Evolutionary conservation across 2,797 vertebrate species (phyloP).

Genomic region (Tolypeutes matacus): DNA sequence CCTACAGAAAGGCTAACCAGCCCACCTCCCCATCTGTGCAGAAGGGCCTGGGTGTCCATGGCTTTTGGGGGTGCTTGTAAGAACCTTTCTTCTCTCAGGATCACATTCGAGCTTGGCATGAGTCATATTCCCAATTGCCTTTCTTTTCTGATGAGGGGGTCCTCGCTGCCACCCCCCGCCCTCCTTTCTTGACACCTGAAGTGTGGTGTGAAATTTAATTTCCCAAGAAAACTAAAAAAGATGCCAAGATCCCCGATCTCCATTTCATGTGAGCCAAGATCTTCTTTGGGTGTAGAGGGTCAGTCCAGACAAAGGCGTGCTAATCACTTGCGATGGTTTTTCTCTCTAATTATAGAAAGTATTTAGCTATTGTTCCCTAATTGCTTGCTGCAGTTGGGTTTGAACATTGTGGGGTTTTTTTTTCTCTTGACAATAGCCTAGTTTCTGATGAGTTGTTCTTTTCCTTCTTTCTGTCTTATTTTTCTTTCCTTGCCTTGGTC

Average conservation of each 20-base stretch:
- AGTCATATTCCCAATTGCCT: slow-evolving; percentile 73
- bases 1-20: background rate
- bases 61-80: background rate
- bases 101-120: background rate
- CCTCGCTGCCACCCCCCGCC: background rate
- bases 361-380: slow-evolving; percentile 87
- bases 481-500: background rate
- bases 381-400: slow-evolving; percentile 83
- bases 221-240: slow-evolving; percentile 79
- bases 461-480: background rate
- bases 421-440: slow-evolving; percentile 79
- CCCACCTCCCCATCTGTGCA: background rate
- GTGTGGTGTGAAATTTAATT: slow-evolving; percentile 84
- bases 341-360: slow-evolving; percentile 88
- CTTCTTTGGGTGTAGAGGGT: slow-evolving; percentile 69
- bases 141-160: slow-evolving; percentile 9
- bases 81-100: background rate
- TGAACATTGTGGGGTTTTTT: slow-evolving; percentile 77
- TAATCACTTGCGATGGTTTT: slow-evolving; percentile 83
- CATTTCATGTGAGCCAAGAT: slow-evolving; percentile 77
- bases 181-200: slow-evolving; percentile 79
- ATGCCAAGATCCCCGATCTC: slow-evolving; percentile 78
- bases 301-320: slow-evolving; percentile 85
- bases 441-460: slow-evolving; percentile 68
- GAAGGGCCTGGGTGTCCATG: background rate